Base-by-base conservation (phyloP, 2,113 vertebrate species). In the Parotia lawesii region DNA sequence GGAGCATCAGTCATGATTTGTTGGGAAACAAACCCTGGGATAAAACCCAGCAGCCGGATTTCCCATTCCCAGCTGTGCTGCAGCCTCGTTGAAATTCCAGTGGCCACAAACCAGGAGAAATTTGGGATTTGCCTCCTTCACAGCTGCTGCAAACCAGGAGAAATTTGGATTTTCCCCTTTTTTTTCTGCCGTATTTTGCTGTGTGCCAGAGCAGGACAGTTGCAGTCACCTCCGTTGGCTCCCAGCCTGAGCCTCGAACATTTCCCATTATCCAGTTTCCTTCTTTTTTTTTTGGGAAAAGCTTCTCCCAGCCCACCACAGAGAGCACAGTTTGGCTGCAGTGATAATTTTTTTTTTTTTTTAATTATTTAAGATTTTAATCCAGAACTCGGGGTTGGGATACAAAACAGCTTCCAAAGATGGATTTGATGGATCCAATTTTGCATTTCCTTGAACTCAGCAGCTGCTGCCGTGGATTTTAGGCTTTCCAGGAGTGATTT, bases 391-490 rank as follows among this genome's bases (percentile, higher is more conserved):
- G 3, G 28, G 11, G 4, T 40, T 70, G 72, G 37, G 47, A 17
- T 0, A 16, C 7, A 31, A 10, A 22, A 62, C n/a, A 9, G 9
- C 48, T 71, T 71, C 56, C 66, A 31, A 7, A 50, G 53, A 0
- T n/a, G n/a, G 51, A 31, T n/a, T 20, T 33, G 33, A 17, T 38
- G 3, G 28, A 47, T 2, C 18, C 15, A 61, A 57, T 94, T 88
- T 53, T 85, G 28, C 82, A 18, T 88, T 67, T 96, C 90, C 84
- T 96, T 81, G 70, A 65, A 42, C 60, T 74, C 70, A 84, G 85
- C 89, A 91, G 70, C 79, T 69, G 61, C 90, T 95, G 65, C 75
- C 86, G 25, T 93, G 75, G 74, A 15, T 93, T 86, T 96, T 65
- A 42, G 73, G 48, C 47, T 51, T 35, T 35, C 70, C 67, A 75